Evolutionary conservation across 2,888 invertebrate species (phyloP).

Genomic region (Calameuta pallipes): DNA sequence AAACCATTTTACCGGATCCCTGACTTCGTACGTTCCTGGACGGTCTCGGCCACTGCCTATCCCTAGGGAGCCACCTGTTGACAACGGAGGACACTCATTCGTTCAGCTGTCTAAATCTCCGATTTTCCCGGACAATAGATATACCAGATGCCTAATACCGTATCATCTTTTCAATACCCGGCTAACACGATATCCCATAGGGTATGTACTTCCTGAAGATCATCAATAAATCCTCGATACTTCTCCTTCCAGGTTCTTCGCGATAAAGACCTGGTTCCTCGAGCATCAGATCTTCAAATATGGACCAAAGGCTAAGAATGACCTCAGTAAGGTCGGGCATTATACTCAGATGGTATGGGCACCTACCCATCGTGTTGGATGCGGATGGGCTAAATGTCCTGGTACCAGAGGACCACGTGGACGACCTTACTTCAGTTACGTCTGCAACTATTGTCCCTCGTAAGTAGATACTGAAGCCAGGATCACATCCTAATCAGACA

Average conservation of each 20-base stretch:
- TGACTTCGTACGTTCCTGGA: neutral
- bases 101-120: neutral
- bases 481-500: slow-evolving; percentile 18
- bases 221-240: slow-evolving; percentile 8
- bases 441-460: slow-evolving; percentile 88
- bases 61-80: slow-evolving; percentile 36
- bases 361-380: slow-evolving; percentile 80
- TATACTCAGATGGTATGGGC: slow-evolving; percentile 90
- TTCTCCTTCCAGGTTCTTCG: slow-evolving; percentile 75
- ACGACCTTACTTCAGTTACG: slow-evolving; percentile 79
- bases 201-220: neutral
- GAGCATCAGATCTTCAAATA: slow-evolving; percentile 82
- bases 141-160: neutral
- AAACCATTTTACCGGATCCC: neutral
- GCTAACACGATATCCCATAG: neutral
- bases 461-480: slow-evolving; percentile 65
- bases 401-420: slow-evolving; percentile 70
- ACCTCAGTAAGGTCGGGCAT: slow-evolving; percentile 77
- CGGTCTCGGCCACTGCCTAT: neutral
- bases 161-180: neutral
- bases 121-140: neutral
- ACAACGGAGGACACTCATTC: slow-evolving; percentile 12
- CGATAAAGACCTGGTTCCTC: slow-evolving; percentile 81
- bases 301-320: slow-evolving; percentile 70
- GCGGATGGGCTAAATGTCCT: slow-evolving; percentile 79